Conservation (phyloP, 2,113 vertebrate species). For the Thamnaconus septentrionalis region DNA sequence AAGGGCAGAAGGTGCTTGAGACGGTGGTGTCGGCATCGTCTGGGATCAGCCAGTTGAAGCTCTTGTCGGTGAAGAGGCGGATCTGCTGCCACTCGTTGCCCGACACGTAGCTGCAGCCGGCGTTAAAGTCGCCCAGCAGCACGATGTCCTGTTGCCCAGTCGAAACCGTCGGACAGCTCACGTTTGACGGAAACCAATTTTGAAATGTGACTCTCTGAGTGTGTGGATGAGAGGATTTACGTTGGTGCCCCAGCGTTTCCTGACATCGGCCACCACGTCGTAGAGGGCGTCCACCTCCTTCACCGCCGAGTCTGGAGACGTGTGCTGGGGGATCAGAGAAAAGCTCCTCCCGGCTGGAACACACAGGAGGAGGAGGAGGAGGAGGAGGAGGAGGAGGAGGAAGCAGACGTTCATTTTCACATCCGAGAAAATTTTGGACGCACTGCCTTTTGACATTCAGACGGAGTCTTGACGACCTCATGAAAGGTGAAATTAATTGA, state of each 20-base stretch:
- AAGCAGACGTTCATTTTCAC: too few species aligned
- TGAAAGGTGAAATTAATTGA: too few species aligned
- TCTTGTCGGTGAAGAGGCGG: slow-evolving; percentile 80
- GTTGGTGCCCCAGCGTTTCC: slow-evolving; percentile 78
- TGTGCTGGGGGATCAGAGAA: slow-evolving; percentile 85
- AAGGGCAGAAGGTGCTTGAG: slow-evolving; percentile 81
- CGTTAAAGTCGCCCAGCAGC: slow-evolving; percentile 91
- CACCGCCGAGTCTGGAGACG: slow-evolving; percentile 77
- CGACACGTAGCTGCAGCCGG: slow-evolving; percentile 82
- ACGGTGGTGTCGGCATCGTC: slow-evolving; percentile 84
- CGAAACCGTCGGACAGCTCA: not conserved
- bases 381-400: not conserved
- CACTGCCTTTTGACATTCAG: too few species aligned
- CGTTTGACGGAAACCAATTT: not conserved
- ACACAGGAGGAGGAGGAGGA: not conserved
- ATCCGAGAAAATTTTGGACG: too few species aligned
- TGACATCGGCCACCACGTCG: slow-evolving; percentile 80
- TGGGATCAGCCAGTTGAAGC: slow-evolving; percentile 87
- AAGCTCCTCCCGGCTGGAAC: slow-evolving; percentile 62
- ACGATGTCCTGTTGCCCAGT: slow-evolving; percentile 80
- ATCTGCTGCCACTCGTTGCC: slow-evolving; percentile 77
- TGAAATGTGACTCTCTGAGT: not conserved
- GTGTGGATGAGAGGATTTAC: slow-evolving; percentile 63
- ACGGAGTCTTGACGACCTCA: too few species aligned
- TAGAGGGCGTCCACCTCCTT: slow-evolving; percentile 82